Evolutionary conservation across 2,113 vertebrate genomes (phyloP), one percentile per base, ranked within the genome.

Genomic region (Tringa solitaria): DNA sequence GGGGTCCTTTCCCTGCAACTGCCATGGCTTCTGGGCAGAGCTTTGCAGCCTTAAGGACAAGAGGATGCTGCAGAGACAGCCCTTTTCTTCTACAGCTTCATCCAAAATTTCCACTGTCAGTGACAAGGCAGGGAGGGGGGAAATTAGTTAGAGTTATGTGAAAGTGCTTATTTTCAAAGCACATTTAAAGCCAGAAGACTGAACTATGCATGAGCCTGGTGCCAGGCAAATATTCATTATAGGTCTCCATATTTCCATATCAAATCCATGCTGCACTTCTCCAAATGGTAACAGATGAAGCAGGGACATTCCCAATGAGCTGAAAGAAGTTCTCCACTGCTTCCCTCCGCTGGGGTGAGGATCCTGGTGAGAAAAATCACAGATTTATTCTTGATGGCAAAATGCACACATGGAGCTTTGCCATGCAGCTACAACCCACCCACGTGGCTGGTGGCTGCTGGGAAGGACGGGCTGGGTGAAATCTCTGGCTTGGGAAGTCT

Each of bases 371-470:
- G 57, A 59, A 76, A 80, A 76, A 59, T 6, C 24, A 33, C 11
- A 2, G 37, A 7, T 41, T 57, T 51, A 33, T 48, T 76, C 57
- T 8, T 41, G 69, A 37, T 13, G 59, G 53, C 48, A 64, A 60
- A 59, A 65, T n/a, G 24, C 27, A 46, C 0, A 0, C 0, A 1
- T 30, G 59, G 22, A 78, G 21, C 27, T 72, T 48, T 63, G 82
- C 26, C 22, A 7, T 4, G 46, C 30, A 20, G 46, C 35, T 39
- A 67, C 61, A 87, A 13, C 15, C 18, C 54, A 20, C 8, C 67
- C 9, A 6, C 0, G 0, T 7, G 28, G 41, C 32, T 8, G 11
- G 45, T 9, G 32, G 23, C 27, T 85, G 59, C 81, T 79, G 74
- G 27, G 37, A 57, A 51, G 45, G 35, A 43, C 26, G 26, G 53